phyloP scores from a whole-genome alignment of 2,797 vertebrate species.

The Argyrosomus regius region DNA sequence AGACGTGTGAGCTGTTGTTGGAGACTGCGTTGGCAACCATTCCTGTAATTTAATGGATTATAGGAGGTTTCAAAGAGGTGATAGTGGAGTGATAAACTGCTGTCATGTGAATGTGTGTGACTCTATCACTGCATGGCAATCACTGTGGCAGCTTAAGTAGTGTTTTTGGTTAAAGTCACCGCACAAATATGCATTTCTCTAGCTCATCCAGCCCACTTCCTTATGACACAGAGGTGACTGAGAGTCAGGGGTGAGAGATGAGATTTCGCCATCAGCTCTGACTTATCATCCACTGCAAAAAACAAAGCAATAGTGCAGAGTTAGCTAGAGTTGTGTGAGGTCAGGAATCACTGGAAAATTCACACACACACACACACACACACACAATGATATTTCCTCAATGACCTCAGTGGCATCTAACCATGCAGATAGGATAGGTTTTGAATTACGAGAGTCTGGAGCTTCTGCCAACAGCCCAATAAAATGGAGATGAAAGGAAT shows the following conservation, averaged over 20 bases:
- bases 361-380: background rate
- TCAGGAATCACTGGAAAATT: background rate
- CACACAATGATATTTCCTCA: too few relatives aligned
- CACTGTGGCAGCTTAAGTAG: constrained; percentile 59
- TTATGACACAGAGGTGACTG: constrained; percentile 36
- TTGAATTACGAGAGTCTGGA: background rate
- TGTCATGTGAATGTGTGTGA: constrained; percentile 27
- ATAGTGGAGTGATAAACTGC: constrained; percentile 35
- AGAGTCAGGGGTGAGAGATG: background rate
- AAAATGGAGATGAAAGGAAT: background rate
- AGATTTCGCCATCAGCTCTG: constrained; percentile 10
- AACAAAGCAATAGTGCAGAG: background rate
- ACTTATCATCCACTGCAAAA: constrained; percentile 8
- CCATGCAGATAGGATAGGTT: background rate
- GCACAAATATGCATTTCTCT: constrained; percentile 57
- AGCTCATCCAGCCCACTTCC: constrained; percentile 21
- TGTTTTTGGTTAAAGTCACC: constrained; percentile 62
- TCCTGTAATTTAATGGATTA: constrained; percentile 56
- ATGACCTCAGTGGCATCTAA: background rate
- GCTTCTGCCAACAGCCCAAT: background rate
- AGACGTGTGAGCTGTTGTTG: constrained; percentile 46
- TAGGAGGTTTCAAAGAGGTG: constrained; percentile 31
- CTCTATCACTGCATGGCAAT: constrained; percentile 39
- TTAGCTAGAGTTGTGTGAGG: background rate
- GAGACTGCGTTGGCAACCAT: constrained; percentile 39